Conservation (phyloP, 2,888 invertebrate genomes). For the Nomada goodeniana region DNA sequence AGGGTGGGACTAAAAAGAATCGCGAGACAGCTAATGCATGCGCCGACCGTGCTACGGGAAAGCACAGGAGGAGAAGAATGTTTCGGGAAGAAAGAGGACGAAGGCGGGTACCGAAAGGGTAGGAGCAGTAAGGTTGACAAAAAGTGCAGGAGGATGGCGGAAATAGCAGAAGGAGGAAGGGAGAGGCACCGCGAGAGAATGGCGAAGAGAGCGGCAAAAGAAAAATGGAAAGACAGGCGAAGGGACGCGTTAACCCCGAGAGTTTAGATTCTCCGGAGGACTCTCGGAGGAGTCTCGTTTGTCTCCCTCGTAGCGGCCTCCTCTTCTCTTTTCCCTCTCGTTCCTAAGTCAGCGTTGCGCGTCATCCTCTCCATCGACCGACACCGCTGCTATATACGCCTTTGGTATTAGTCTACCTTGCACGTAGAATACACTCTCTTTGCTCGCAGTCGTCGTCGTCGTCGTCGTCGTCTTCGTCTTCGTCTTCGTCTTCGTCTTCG, state of each 20-base stretch:
- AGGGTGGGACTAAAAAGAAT: slow-evolving; percentile 8
- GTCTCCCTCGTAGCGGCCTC: slow-evolving; percentile 65
- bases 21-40: slow-evolving; percentile 5
- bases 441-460: slow-evolving; percentile 1
- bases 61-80: slow-evolving; percentile 42
- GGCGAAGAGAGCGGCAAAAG: slow-evolving; percentile 29
- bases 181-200: slow-evolving; percentile 13
- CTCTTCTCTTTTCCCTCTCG: slow-evolving; percentile 45
- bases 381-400: slow-evolving; percentile 14
- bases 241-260: slow-evolving; percentile 64
- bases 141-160: slow-evolving; percentile 30
- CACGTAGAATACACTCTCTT: slow-evolving; percentile 45
- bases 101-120: slow-evolving; percentile 20
- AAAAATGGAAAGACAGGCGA: slow-evolving; percentile 57
- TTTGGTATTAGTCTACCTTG: slow-evolving; percentile 51
- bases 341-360: slow-evolving; percentile 48
- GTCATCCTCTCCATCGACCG: slow-evolving; percentile 29
- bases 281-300: slow-evolving; percentile 62
- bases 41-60: neutral
- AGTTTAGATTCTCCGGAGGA: slow-evolving; percentile 65
- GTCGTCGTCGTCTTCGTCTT: neutral
- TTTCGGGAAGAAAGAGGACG: slow-evolving; percentile 46
- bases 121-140: slow-evolving; percentile 34
- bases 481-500: neutral
- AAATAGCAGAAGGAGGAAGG: slow-evolving; percentile 19